phyloP scores from a whole-genome alignment of 2,113 vertebrate species.

The Alligator sinensis region DNA sequence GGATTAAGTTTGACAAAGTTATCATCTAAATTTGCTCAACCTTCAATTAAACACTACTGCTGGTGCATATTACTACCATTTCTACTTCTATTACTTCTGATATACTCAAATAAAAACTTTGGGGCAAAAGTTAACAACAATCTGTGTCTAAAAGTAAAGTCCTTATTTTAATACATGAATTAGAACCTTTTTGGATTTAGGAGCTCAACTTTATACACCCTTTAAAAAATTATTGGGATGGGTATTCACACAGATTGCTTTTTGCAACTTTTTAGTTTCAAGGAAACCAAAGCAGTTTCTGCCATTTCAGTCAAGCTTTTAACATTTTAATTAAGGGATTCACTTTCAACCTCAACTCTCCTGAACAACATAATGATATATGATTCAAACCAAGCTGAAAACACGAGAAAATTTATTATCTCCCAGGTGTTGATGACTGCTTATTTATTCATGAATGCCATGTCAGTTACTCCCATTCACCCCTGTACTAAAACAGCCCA shows the following conservation, averaged over 20 bases:
- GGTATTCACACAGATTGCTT: neutral
- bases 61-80: no score
- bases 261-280: neutral
- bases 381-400: neutral
- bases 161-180: neutral
- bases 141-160: neutral
- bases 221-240: neutral
- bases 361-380: neutral
- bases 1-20: no score
- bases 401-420: neutral
- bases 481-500: neutral
- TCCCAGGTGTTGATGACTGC: neutral
- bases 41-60: no score
- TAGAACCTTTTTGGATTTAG: neutral
- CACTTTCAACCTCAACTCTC: neutral
- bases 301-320: neutral
- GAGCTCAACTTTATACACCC: neutral
- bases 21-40: no score
- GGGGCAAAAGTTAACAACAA: neutral
- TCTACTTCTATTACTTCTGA: neutral
- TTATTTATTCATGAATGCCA: conserved; percentile 5
- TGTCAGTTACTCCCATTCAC: neutral
- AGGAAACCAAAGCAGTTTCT: conserved; percentile 4
- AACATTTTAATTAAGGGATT: conserved; percentile 2
- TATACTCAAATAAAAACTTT: neutral